A percentile compares a stretch with the other conserved stretches of the same genome.
Conservation (phyloP, 2,888 invertebrate genomes). For the Arrhopalites spinosus region DNA sequence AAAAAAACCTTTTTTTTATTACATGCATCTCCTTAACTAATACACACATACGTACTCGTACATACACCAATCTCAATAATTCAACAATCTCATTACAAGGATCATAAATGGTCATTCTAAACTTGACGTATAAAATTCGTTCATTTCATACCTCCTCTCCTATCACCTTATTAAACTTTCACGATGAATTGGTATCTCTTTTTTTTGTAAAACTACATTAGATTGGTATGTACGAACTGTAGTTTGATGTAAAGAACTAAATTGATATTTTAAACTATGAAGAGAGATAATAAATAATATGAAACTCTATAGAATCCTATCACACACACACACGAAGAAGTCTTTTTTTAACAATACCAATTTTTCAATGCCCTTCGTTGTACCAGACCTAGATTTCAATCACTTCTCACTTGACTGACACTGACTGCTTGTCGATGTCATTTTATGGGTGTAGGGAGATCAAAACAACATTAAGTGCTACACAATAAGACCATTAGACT, state of each 20-base stretch:
- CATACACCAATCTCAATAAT: no score
- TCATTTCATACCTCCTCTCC: no score
- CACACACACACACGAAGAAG: neutral
- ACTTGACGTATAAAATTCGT: no score
- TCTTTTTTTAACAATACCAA: neutral
- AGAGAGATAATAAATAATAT: neutral
- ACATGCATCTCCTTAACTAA: neutral
- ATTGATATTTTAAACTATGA: no score
- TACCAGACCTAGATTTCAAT: neutral
- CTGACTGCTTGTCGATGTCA: neutral
- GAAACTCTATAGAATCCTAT: neutral
- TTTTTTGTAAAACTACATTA: no score
- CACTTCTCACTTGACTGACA: conserved; percentile 3
- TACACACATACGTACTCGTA: neutral
- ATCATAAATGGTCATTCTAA: no score
- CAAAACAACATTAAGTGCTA: conserved; percentile 13
- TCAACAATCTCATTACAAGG: no score
- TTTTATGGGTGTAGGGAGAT: conserved; percentile 13
- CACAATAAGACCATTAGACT: conserved; percentile 21
- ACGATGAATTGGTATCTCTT: no score
- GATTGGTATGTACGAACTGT: no score
- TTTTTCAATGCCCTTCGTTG: neutral
- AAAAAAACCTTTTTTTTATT: no score
- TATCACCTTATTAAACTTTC: no score
- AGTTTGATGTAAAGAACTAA: no score